Conservation (phyloP, 1,140 invertebrate species). For the Megalopta genalis region DNA sequence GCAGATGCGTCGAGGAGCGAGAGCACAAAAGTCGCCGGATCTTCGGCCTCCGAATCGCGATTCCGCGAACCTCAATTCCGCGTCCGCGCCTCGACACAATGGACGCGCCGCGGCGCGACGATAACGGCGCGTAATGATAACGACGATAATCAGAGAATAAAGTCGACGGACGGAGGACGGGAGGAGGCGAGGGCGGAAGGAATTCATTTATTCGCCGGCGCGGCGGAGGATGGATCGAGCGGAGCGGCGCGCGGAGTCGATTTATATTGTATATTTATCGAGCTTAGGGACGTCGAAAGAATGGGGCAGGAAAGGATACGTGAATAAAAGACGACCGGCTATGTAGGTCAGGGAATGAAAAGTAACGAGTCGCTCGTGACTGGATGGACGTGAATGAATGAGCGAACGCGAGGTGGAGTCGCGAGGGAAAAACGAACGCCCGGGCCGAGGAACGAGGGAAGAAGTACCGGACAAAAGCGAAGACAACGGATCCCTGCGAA, state of each 20-base stretch:
- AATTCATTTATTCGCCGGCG: not conserved
- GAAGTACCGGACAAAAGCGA: conserved; percentile 33
- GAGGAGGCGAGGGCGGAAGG: not conserved
- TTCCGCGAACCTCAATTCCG: too few species aligned
- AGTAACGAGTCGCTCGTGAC: conserved; percentile 57
- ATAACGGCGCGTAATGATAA: too few species aligned
- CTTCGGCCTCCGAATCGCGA: too few species aligned
- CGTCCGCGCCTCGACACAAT: too few species aligned
- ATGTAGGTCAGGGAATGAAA: conserved; percentile 56
- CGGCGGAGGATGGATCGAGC: too few species aligned
- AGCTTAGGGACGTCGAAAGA: not conserved
- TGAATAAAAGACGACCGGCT: conserved; percentile 43
- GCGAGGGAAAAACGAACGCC: conserved; percentile 26
- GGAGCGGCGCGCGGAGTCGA: not conserved
- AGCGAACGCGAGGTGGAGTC: conserved; percentile 40
- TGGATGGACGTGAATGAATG: conserved; percentile 62
- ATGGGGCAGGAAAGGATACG: conserved; percentile 9
- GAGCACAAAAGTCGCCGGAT: too few species aligned
- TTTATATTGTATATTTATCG: conserved; percentile 37
- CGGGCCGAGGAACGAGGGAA: conserved; percentile 5
- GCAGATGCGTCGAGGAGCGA: too few species aligned
- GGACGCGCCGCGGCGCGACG: too few species aligned
- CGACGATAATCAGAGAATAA: too few species aligned
- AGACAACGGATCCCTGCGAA: conserved; percentile 14
- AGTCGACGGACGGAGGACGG: too few species aligned